Conservation (phyloP, 2,113 vertebrate species). For the Brienomyrus brachyistius region DNA sequence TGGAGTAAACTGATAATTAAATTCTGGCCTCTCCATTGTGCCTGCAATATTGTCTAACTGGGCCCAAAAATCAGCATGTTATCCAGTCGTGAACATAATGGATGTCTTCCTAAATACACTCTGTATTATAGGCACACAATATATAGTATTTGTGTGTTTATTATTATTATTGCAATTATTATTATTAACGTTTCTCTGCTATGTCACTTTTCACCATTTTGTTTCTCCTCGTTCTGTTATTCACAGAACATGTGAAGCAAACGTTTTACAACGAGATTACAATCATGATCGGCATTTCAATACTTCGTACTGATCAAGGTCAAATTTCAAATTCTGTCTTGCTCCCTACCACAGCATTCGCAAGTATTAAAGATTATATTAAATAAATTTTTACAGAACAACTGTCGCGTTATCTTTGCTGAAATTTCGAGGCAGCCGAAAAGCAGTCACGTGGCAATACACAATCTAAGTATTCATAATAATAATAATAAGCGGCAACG, state of each 20-base stretch:
- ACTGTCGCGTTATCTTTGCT: neutral
- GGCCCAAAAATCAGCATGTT: neutral
- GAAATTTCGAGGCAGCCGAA: neutral
- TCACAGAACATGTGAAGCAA: neutral
- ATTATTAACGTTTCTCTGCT: neutral
- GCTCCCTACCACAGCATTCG: neutral
- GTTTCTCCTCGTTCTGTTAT: neutral
- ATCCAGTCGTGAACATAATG: neutral
- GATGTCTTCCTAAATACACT: neutral
- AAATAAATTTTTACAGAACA: neutral
- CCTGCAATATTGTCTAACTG: neutral
- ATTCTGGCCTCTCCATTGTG: neutral
- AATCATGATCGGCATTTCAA: neutral
- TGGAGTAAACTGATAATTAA: constrained; percentile 8
- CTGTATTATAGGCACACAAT: neutral
- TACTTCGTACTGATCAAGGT: neutral
- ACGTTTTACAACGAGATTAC: neutral
- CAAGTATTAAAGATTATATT: neutral
- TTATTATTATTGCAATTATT: neutral
- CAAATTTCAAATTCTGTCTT: neutral
- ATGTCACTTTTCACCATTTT: neutral
- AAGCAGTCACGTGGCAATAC: neutral
- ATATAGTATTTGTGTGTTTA: neutral
- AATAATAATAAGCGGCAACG: neutral
- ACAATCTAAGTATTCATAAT: neutral